A percentile compares a stretch with the other conserved stretches of the same genome.
phyloP scores from a whole-genome alignment of 2,113 vertebrate species.

The Raja brachyura region DNA sequence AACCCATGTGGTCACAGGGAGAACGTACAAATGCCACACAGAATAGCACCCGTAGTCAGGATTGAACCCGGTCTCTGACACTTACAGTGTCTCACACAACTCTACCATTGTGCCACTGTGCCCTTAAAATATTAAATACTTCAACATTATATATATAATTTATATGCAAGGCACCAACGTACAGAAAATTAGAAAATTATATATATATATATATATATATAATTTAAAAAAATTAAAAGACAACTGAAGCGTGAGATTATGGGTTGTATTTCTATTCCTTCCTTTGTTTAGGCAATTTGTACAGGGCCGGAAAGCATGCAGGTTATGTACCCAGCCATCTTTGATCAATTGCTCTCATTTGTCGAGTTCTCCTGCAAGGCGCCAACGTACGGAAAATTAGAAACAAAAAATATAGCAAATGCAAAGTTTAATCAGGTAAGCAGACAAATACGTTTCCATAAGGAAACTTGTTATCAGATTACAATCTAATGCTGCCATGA shows the following conservation, averaged over 20 bases:
- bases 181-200: too few species aligned
- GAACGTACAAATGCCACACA: too few species aligned
- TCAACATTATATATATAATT: too few species aligned
- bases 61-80: too few species aligned
- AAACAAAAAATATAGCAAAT: constrained; percentile 97
- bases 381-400: constrained; percentile 90
- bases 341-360: constrained; percentile 89
- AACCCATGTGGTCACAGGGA: too few species aligned
- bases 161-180: too few species aligned
- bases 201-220: too few species aligned
- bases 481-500: not conserved
- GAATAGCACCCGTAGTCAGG: too few species aligned
- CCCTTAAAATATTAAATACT: too few species aligned
- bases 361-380: constrained; percentile 98
- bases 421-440: constrained; percentile 98
- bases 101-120: too few species aligned
- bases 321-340: constrained; percentile 98
- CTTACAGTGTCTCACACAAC: too few species aligned
- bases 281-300: constrained; percentile 78
- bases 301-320: constrained; percentile 94
- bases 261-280: constrained; percentile 31
- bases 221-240: too few species aligned
- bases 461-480: constrained; percentile 40
- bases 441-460: not conserved
- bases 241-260: not conserved